Base-by-base conservation (phyloP, 2,888 invertebrate genomes). In the Drosophila suboccidentalis region DNA sequence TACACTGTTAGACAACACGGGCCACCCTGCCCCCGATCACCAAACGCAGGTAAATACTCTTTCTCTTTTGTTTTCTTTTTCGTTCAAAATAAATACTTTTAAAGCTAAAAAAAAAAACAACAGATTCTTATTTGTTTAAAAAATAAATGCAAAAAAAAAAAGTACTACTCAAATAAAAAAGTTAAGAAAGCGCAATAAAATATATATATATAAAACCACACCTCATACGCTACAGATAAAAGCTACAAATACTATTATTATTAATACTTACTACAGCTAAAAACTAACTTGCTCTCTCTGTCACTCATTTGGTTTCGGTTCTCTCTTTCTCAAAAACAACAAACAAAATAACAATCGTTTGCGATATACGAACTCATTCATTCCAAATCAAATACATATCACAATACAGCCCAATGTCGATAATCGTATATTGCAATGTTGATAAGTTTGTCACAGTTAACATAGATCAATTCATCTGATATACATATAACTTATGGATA, bases 1-100 rank as follows among this genome's bases (percentile, higher is more conserved):
- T 95, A 95, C 95, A 95, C 95, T 96, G 95, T 96, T 96, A 96
- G 96, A 96, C 95, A 95, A 95, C 95, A 96, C 95, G 95, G 95
- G 94, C 95, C 95, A 95, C 94, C 95, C 94, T 94, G 93, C 93
- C 92, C 94, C 94, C 94, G 95, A 95, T 94, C 95, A 95, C 95
- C 94, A 94, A 95, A 94, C 94, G 94, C 95, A 95, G 95, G 95
- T 95, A 95, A 95, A 92, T 92, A 92, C 92, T 92, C 91, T 92
- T 91, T 91, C 91, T 91, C 91, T 90, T 90, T 90, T 88, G 75
- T 64, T 86, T 84, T 88, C 68, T 74, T 84, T 80, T 71, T 51
- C 67, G 32, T 80, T 72, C 62, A 15, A 69, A 63, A 75, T 57
- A 87, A 79, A 86, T 83, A 83, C 78, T 79, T 61, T 51, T 62